Conservation (phyloP, 2,888 invertebrate species). For the Melinopterus prodromus region DNA sequence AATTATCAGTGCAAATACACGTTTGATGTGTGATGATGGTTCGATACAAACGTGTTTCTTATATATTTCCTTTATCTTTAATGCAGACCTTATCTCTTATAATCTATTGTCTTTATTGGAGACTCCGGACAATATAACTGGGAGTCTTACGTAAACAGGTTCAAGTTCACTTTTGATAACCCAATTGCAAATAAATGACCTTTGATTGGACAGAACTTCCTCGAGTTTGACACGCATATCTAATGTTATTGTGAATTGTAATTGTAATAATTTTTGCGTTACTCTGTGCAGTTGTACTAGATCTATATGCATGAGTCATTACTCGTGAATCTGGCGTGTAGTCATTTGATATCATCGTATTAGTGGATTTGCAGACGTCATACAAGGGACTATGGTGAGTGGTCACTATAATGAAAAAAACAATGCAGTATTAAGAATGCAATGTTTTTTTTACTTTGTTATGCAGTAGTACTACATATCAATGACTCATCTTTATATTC, state of each 20-base stretch:
- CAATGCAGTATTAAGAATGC: too few species aligned
- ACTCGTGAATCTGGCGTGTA: neutral
- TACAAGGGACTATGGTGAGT: neutral
- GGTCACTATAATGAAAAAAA: too few species aligned
- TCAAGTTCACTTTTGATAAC: conserved; percentile 4
- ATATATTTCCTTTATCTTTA: neutral
- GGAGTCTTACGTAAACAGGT: neutral
- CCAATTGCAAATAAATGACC: neutral
- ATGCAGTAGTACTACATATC: too few species aligned
- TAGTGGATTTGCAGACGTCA: neutral
- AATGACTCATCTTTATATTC: too few species aligned
- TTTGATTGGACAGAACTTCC: neutral
- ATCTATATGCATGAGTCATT: neutral
- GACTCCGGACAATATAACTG: neutral
- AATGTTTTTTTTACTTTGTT: too few species aligned
- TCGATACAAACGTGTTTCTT: neutral
- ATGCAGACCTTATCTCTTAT: conserved; percentile 4
- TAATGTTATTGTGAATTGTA: neutral
- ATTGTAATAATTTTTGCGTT: neutral
- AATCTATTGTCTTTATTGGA: conserved; percentile 4
- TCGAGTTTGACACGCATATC: neutral
- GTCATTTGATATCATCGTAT: neutral
- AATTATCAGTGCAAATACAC: neutral
- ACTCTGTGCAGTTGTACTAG: neutral
- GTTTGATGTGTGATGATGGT: neutral